phyloP scores from a whole-genome alignment of 2,888 invertebrate genomes.

The Allolobophora icterica region DNA sequence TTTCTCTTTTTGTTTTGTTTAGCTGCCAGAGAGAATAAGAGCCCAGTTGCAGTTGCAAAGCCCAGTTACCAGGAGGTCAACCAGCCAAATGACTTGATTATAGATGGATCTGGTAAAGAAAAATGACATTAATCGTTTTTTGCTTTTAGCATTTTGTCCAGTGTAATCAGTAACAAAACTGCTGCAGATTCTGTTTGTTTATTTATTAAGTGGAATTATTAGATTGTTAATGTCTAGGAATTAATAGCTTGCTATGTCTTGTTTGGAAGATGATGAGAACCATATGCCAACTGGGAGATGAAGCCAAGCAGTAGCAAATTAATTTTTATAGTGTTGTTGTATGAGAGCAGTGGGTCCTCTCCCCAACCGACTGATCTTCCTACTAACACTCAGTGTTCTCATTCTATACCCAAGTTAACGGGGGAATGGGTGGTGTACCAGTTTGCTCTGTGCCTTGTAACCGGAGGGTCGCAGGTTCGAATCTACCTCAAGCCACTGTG shows the following conservation, averaged over 20 bases:
- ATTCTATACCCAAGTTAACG: neutral
- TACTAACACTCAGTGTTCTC: neutral
- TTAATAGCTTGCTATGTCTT: neutral
- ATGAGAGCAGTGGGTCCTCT: neutral
- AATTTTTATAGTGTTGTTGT: neutral
- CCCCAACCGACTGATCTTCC: neutral
- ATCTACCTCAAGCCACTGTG: too few relatives aligned
- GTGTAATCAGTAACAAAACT: neutral
- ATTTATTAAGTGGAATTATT: neutral
- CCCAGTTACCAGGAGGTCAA: conserved; percentile 86
- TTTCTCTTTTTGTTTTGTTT: conserved; percentile 32
- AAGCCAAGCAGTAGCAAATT: too few relatives aligned
- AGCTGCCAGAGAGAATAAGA: conserved; percentile 79
- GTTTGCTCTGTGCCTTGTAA: too few relatives aligned
- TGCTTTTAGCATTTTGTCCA: neutral
- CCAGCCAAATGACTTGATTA: conserved; percentile 85
- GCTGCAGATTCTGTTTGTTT: neutral
- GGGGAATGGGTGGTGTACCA: neutral
- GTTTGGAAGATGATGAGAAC: neutral
- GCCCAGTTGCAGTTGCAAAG: conserved; percentile 84
- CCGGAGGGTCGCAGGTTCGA: too few relatives aligned
- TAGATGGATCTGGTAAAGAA: conserved; percentile 75
- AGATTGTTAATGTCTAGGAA: neutral
- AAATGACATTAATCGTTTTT: neutral
- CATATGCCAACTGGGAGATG: too few relatives aligned